These are phyloP conservation scores for Diachrysia chrysitis DNA, from an alignment of 2,888 invertebrate genomes.

Conservation along the genomic window DNA sequence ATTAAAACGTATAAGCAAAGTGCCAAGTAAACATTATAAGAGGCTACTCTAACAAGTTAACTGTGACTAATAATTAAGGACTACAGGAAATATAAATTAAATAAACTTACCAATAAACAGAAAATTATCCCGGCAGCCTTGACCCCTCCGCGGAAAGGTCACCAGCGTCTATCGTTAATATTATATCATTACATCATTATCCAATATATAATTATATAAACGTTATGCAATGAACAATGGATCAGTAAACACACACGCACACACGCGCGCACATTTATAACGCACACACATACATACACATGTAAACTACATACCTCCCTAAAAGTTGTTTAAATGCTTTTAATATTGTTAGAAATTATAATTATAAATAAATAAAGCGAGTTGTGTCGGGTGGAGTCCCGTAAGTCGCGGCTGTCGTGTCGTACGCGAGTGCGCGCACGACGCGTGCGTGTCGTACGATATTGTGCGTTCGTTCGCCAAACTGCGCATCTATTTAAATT, in stretches of 20 bases:
- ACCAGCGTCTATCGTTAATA: conserved; percentile 61
- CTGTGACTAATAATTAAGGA: background rate
- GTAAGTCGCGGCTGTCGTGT: conserved; percentile 35
- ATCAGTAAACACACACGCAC: conserved; percentile 54
- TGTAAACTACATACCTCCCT: conserved; percentile 72
- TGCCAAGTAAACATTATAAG: background rate
- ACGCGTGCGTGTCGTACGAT: conserved; percentile 32
- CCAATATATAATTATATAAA: conserved; percentile 66
- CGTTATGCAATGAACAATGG: conserved; percentile 57
- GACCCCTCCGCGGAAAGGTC: conserved; percentile 66
- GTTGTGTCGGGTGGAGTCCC: conserved; percentile 48
- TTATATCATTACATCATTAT: conserved; percentile 58
- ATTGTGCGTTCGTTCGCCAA: conserved; percentile 27
- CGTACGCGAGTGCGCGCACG: conserved; percentile 30
- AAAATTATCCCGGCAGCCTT: conserved; percentile 74
- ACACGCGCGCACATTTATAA: conserved; percentile 35
- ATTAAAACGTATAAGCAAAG: background rate
- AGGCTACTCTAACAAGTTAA: background rate
- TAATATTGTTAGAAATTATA: conserved; percentile 68
- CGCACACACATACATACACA: conserved; percentile 58
- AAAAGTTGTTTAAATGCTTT: conserved; percentile 82
- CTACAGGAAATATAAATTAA: conserved; percentile 14
- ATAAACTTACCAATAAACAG: conserved; percentile 80
- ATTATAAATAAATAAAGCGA: conserved; percentile 77
- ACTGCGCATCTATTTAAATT: conserved; percentile 28